A percentile compares a stretch with the other conserved stretches of the same genome.
These are phyloP conservation scores for Drosophila sucinea DNA, from an alignment of 1,140 invertebrate genomes.

Conservation along the genomic window DNA sequence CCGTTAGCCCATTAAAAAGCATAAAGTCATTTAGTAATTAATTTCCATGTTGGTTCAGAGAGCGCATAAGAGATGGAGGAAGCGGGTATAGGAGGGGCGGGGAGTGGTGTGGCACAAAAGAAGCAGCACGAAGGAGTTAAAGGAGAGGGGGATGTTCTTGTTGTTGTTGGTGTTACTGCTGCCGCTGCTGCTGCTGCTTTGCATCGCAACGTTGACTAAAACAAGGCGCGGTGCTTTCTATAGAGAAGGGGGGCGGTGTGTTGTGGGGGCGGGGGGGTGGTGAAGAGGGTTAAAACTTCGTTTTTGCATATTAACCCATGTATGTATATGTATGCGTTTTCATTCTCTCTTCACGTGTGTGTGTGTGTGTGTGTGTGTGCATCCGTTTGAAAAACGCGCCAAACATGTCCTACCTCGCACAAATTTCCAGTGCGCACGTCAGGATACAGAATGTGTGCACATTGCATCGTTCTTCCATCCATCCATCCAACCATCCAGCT, in stretches of 20 bases:
- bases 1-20: slow-evolving; percentile 77
- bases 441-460: slow-evolving; percentile 29
- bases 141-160: too few relatives aligned
- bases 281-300: neutral
- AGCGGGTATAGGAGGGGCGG: neutral
- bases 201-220: slow-evolving; percentile 9
- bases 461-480: slow-evolving; percentile 1
- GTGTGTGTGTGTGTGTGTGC: slow-evolving; percentile 14
- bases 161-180: neutral
- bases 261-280: too few relatives aligned
- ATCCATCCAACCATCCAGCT: slow-evolving; percentile 59
- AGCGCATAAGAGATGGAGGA: slow-evolving; percentile 24
- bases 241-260: too few relatives aligned
- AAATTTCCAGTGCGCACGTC: slow-evolving; percentile 77
- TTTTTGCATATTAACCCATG: slow-evolving; percentile 8
- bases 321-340: neutral
- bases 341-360: slow-evolving; percentile 1
- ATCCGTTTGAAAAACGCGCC: slow-evolving; percentile 72
- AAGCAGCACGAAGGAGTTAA: neutral
- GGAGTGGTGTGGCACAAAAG: slow-evolving; percentile 36
- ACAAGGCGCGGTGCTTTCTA: slow-evolving; percentile 12
- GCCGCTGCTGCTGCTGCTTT: neutral
- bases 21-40: slow-evolving; percentile 82
- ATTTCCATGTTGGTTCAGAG: slow-evolving; percentile 69
- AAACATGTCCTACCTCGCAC: slow-evolving; percentile 82